Evolutionary conservation across 2,113 vertebrate genomes (phyloP).

Genomic region (Ameiurus melas): DNA sequence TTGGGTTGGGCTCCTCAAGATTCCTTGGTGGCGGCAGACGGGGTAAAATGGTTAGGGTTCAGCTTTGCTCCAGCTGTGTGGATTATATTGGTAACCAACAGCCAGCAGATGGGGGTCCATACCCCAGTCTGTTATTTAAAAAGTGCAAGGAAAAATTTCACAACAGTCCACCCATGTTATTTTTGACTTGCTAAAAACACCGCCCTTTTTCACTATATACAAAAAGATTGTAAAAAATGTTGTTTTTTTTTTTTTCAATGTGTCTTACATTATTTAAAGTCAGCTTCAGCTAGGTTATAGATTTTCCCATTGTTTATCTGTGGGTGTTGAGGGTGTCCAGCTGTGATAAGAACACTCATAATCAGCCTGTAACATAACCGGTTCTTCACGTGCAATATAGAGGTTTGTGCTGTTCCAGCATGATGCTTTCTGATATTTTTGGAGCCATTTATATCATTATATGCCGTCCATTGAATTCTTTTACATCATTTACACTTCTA

Average conservation of each 20-base stretch:
- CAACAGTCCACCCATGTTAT: conserved; percentile 3
- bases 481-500: background rate
- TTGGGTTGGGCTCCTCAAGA: conserved; percentile 49
- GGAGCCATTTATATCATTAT: background rate
- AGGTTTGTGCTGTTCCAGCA: conserved; percentile 19
- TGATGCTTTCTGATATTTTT: background rate
- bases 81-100: conserved; percentile 44
- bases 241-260: background rate
- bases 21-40: conserved; percentile 48
- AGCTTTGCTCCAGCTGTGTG: conserved; percentile 53
- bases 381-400: conserved; percentile 30
- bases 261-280: background rate
- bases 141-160: background rate
- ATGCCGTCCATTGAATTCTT: background rate
- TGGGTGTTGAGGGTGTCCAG: conserved; percentile 9
- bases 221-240: background rate
- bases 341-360: conserved; percentile 30
- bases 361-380: background rate
- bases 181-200: background rate
- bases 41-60: conserved; percentile 45
- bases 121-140: conserved; percentile 37
- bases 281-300: background rate
- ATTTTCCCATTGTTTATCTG: background rate
- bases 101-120: conserved; percentile 41
- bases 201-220: background rate